Percentiles rank a stretch among this genome's conserved stretches.
These are phyloP conservation scores for Macroramphosus scolopax DNA, from an alignment of 2,797 vertebrate genomes.

Conservation along the genomic window DNA sequence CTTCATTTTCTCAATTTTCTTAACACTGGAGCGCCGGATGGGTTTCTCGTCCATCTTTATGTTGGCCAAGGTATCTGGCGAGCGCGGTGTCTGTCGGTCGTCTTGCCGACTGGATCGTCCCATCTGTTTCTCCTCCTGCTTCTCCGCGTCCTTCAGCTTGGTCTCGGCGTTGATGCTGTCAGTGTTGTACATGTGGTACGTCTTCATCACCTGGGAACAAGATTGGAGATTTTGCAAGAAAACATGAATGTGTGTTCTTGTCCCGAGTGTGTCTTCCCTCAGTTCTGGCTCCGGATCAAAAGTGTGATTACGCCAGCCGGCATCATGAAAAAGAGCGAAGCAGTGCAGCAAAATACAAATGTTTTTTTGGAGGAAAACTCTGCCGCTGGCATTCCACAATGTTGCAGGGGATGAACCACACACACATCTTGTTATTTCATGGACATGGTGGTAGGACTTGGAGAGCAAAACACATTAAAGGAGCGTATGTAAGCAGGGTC, in stretches of 20 bases:
- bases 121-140: conserved; percentile 98
- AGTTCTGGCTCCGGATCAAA: conserved; percentile 10
- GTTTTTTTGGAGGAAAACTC: neutral
- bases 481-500: conserved; percentile 38
- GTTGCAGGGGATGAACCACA: conserved; percentile 14
- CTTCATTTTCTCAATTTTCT: conserved; percentile 99
- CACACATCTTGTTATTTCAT: neutral
- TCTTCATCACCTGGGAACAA: conserved; percentile 93
- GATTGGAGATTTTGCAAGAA: conserved; percentile 10
- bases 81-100: conserved; percentile 91
- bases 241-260: too few relatives aligned
- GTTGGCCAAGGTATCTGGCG: conserved; percentile 88
- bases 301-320: conserved; percentile 4
- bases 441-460: conserved; percentile 12
- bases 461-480: conserved; percentile 40
- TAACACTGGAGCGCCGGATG: conserved; percentile 92
- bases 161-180: conserved; percentile 98
- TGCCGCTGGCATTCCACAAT: neutral
- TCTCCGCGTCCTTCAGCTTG: conserved; percentile 98
- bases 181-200: conserved; percentile 98
- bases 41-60: conserved; percentile 93
- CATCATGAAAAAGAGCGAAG: neutral
- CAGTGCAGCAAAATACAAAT: conserved; percentile 1
- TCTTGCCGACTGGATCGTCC: conserved; percentile 92
- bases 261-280: conserved; percentile 1